These are phyloP conservation scores for Indri indri DNA, from an alignment of 2,113 vertebrate genomes.

Conservation along the genomic window DNA sequence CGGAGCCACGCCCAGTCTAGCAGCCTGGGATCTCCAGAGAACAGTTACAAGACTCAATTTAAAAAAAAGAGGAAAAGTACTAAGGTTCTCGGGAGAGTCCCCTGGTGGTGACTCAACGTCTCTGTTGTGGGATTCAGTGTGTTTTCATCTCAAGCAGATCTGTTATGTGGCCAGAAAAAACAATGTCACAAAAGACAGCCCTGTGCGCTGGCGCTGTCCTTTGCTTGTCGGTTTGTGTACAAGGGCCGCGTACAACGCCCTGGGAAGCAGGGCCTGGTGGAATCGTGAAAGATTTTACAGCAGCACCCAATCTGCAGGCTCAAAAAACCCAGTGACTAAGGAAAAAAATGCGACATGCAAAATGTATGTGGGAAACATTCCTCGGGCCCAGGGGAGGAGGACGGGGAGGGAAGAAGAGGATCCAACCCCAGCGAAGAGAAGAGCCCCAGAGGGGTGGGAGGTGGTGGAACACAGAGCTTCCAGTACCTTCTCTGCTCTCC, in stretches of 20 bases:
- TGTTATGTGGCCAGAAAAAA: neutral
- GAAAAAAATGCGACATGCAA: neutral
- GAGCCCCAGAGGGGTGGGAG: neutral
- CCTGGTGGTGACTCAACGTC: neutral
- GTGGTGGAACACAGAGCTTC: fast-evolving
- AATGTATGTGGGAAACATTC: neutral
- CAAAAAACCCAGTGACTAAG: neutral
- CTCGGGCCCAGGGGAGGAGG: neutral
- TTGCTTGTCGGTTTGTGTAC: neutral
- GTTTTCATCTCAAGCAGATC: slow-evolving; percentile 30
- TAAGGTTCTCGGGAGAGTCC: slow-evolving; percentile 16
- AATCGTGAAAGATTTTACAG: neutral
- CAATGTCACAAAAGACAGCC: neutral
- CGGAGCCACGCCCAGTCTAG: neutral
- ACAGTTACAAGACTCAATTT: neutral
- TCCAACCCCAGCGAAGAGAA: neutral
- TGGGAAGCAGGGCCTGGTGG: neutral
- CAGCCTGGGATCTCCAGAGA: neutral
- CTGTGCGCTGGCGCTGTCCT: neutral
- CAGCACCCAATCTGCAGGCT: neutral
- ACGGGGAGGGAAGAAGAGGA: neutral
- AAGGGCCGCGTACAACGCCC: neutral
- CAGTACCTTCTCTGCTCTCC: too few species aligned
- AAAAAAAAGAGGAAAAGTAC: neutral
- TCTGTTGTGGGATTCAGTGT: slow-evolving; percentile 31